Evolutionary conservation across 1,140 invertebrate species (phyloP).

Genomic region (Mizuhopecten yessoensis): DNA sequence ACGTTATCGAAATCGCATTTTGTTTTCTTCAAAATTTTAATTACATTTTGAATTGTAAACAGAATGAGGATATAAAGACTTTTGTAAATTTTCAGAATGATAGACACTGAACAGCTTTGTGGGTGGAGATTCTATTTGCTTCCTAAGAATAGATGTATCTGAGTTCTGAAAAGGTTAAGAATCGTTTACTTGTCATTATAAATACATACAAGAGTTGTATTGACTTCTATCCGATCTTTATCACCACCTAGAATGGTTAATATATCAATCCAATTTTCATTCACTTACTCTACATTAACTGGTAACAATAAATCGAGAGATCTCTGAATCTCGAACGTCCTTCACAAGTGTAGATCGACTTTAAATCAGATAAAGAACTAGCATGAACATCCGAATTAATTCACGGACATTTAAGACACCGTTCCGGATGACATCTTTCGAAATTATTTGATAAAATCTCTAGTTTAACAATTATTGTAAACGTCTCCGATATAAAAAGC

Average conservation of each 20-base stretch:
- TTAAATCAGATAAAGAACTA: background rate
- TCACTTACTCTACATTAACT: background rate
- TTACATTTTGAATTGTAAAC: background rate
- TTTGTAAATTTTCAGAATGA: background rate
- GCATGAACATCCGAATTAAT: background rate
- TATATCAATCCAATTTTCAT: constrained; percentile 31
- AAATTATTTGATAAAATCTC: constrained; percentile 40
- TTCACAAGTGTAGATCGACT: constrained; percentile 18
- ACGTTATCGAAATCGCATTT: background rate
- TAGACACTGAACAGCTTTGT: background rate
- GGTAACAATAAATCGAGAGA: constrained; percentile 11
- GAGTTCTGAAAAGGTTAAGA: background rate
- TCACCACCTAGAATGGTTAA: background rate
- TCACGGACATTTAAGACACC: background rate
- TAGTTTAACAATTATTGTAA: constrained; percentile 2
- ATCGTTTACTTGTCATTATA: constrained; percentile 17
- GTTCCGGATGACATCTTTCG: constrained; percentile 24
- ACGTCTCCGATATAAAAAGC: background rate
- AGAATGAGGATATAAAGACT: background rate
- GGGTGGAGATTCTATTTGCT: background rate
- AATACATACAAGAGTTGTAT: constrained; percentile 20
- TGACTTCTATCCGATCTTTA: background rate
- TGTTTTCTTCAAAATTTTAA: background rate
- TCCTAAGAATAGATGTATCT: background rate
- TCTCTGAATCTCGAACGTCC: constrained; percentile 27